These are phyloP conservation scores for Lophochroa leadbeateri DNA, from an alignment of 2,113 vertebrate species.

Conservation along the genomic window DNA sequence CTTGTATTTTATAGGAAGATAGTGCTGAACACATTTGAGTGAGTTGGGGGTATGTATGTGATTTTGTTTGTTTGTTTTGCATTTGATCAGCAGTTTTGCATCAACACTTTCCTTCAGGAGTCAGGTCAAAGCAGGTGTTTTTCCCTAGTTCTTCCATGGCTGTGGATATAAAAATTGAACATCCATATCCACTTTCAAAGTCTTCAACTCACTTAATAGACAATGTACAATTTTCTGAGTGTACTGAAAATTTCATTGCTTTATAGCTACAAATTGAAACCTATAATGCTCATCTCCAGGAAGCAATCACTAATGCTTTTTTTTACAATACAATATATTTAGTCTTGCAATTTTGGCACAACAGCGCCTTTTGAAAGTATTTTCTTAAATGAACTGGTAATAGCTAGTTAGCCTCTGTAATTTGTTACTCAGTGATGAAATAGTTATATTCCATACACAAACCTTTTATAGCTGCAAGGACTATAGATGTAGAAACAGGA, in stretches of 20 bases:
- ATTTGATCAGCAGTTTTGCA: background rate
- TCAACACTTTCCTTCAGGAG: background rate
- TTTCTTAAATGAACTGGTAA: constrained; percentile 41
- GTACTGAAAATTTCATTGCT: constrained; percentile 33
- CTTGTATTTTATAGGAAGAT: background rate
- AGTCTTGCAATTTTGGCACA: constrained; percentile 8
- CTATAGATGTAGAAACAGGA: background rate
- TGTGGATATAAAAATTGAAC: constrained; percentile 11
- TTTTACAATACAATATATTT: constrained; percentile 30
- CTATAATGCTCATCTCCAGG: constrained; percentile 37
- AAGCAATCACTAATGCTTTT: constrained; percentile 31
- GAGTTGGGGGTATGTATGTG: background rate
- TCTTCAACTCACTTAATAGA: constrained; percentile 31
- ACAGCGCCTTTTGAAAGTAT: background rate
- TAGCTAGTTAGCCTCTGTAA: constrained; percentile 15
- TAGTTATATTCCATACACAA: constrained; percentile 2
- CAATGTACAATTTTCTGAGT: constrained; percentile 16
- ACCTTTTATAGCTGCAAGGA: background rate
- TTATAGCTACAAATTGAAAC: constrained; percentile 53
- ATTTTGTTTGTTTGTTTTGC: background rate
- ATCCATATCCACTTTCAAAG: background rate
- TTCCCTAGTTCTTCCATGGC: background rate
- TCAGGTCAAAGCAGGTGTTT: background rate
- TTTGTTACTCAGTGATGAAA: constrained; percentile 5
- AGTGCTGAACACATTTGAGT: background rate